phyloP scores from a whole-genome alignment of 1,140 invertebrate genomes.

The Agrilus planipennis region DNA sequence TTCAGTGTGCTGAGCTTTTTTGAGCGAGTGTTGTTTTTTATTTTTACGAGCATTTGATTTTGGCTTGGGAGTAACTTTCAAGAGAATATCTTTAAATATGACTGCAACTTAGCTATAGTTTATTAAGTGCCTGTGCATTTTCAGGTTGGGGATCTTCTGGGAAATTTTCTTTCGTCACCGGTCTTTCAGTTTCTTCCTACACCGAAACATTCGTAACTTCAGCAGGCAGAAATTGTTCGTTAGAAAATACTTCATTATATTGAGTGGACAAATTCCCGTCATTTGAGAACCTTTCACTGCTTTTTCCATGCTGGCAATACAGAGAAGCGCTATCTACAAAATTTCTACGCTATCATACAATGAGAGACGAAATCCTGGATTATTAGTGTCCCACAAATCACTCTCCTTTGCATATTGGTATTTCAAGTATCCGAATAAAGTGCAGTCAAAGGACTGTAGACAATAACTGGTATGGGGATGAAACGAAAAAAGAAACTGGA shows the following conservation, averaged over 20 bases:
- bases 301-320: conserved; percentile 10
- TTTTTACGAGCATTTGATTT: conserved; percentile 2
- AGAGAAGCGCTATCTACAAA: conserved; percentile 9
- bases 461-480: background rate
- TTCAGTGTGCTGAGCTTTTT: conserved; percentile 2
- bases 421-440: conserved; percentile 7
- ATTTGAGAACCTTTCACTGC: conserved; percentile 10
- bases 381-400: conserved; percentile 11
- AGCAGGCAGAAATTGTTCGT: conserved; percentile 5
- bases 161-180: background rate
- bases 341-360: conserved; percentile 9
- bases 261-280: conserved; percentile 6
- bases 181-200: background rate
- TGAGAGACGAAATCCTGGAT: conserved; percentile 5
- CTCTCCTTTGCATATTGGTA: conserved; percentile 5
- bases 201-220: background rate
- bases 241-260: conserved; percentile 5
- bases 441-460: conserved; percentile 2
- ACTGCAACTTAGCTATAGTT: conserved; percentile 6
- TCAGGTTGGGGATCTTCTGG: conserved; percentile 4
- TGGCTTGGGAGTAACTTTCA: conserved; percentile 4
- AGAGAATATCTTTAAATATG: conserved; percentile 4
- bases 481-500: conserved; percentile 19
- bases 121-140: background rate
- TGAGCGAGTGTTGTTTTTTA: background rate